Conservation (phyloP, 1,140 invertebrate species). For the Drosophila dunni region DNA sequence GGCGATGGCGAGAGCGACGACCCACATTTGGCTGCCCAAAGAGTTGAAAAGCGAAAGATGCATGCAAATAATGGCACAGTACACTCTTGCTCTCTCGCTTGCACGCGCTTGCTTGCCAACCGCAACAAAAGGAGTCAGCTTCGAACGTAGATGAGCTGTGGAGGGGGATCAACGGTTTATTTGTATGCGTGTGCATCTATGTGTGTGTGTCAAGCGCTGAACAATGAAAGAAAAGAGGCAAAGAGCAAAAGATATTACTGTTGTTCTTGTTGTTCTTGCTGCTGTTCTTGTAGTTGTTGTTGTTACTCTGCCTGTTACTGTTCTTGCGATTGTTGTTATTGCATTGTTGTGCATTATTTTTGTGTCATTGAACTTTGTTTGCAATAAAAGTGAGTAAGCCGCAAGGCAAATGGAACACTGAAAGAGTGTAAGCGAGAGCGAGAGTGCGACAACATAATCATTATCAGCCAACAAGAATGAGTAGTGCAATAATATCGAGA, state of each 20-base stretch:
- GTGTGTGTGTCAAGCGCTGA: slow-evolving; percentile 42
- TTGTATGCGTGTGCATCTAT: background rate
- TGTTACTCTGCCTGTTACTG: slow-evolving; percentile 20
- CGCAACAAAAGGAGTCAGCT: slow-evolving; percentile 50
- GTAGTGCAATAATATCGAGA: slow-evolving; percentile 30
- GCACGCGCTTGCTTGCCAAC: slow-evolving; percentile 11
- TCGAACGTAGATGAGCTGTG: background rate
- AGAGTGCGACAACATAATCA: slow-evolving; percentile 32
- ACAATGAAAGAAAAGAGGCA: slow-evolving; percentile 55
- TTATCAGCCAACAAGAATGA: slow-evolving; percentile 33
- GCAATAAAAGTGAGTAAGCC: slow-evolving; percentile 65
- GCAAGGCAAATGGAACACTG: slow-evolving; percentile 43
- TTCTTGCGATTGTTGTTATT: slow-evolving; percentile 26
- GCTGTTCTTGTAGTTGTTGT: slow-evolving; percentile 28
- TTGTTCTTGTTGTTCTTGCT: slow-evolving; percentile 31
- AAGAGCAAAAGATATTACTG: slow-evolving; percentile 74
- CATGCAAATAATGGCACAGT: slow-evolving; percentile 62
- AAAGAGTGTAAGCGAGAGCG: background rate
- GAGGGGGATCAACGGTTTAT: slow-evolving; percentile 14
- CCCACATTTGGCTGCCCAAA: slow-evolving; percentile 68
- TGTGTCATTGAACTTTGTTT: slow-evolving; percentile 79
- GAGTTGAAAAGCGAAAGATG: slow-evolving; percentile 78
- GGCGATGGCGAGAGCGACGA: slow-evolving; percentile 15
- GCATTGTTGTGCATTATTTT: slow-evolving; percentile 74
- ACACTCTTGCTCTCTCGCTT: slow-evolving; percentile 24